Percentiles rank a stretch among this genome's conserved stretches.
These are phyloP conservation scores for Phyllotreta striolata DNA, from an alignment of 2,888 invertebrate genomes.

Conservation along the genomic window DNA sequence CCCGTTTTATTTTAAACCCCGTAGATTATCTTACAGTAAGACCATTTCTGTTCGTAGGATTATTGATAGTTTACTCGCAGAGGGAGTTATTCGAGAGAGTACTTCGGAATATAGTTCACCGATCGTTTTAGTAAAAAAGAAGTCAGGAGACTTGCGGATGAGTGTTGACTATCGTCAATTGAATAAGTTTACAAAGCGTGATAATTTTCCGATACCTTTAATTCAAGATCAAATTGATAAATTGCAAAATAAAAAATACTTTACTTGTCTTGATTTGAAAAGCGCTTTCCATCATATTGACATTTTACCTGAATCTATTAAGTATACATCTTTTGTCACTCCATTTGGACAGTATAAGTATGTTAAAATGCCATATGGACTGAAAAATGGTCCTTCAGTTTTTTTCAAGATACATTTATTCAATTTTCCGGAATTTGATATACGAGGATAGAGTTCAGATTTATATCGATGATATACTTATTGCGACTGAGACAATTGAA, in stretches of 20 bases:
- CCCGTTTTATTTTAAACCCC: conserved; percentile 4
- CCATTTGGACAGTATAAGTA: conserved; percentile 7
- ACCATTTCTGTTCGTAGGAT: background rate
- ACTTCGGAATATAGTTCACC: conserved; percentile 3
- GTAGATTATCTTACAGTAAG: conserved; percentile 9
- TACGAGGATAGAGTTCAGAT: conserved; percentile 1
- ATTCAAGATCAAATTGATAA: conserved; percentile 22
- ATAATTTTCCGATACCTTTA: conserved; percentile 15
- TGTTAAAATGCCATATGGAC: background rate
- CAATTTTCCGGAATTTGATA: conserved; percentile 11
- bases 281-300: conserved; percentile 2
- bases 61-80: background rate
- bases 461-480: conserved; percentile 24
- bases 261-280: conserved; percentile 3
- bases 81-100: background rate
- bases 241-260: conserved; percentile 7
- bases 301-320: background rate
- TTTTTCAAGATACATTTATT: conserved; percentile 4
- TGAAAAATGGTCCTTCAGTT: background rate
- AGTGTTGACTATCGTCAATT: conserved; percentile 9
- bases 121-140: conserved; percentile 2
- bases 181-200: conserved; percentile 6
- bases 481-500: conserved; percentile 12
- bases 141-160: background rate
- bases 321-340: conserved; percentile 3